Base-by-base conservation (phyloP, 1,140 invertebrate genomes). In the Pristionchus pacificus region DNA sequence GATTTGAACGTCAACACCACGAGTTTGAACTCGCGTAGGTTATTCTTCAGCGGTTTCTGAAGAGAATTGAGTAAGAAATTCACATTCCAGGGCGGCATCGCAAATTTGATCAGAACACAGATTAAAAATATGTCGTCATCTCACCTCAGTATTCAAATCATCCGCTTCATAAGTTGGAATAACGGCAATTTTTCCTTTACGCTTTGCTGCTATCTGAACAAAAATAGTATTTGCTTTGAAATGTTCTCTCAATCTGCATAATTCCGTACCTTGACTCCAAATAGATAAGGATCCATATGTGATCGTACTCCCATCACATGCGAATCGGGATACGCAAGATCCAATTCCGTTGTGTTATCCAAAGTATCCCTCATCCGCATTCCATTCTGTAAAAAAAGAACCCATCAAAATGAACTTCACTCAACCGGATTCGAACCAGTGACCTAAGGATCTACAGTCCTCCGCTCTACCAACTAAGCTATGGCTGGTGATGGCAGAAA, bases 231-330 rank as follows among this genome's bases (percentile, higher is more conserved):
- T 68, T 60, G 3, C 57, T 58, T 32, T 60, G 31, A 31, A 58
- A 55, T 24, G 60, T 30, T 30, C 65, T 66, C 28, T 66, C 65
- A 0, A 60, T 24, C n/a, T 72, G 61, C 28, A 31, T 15, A 24
- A 68, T 63, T 2, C 64, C 30, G 59, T 24, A 84, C 76, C 65
- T 80, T 82, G 25, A 80, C 80, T 10, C 80, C 80, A 33, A 82
- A 82, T 67, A 84, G 83, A 59, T 82, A 77, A 19, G 80, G 80
- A 64, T 82, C 80, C 78, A 82, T 80, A 60, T 80, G 79, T 24
- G 84, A 33, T 74, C 82, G 76, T 3, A 78, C 70, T 6, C 82
- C 80, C 0, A 82, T 67, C 29, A 81, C 80, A n/a, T 82, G 82
- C 10, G 80, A 84, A 27, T 84, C 76, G 14, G 80, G 80, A 64